These are phyloP conservation scores for Huso huso DNA, from an alignment of 2,797 vertebrate species.

Conservation along the genomic window DNA sequence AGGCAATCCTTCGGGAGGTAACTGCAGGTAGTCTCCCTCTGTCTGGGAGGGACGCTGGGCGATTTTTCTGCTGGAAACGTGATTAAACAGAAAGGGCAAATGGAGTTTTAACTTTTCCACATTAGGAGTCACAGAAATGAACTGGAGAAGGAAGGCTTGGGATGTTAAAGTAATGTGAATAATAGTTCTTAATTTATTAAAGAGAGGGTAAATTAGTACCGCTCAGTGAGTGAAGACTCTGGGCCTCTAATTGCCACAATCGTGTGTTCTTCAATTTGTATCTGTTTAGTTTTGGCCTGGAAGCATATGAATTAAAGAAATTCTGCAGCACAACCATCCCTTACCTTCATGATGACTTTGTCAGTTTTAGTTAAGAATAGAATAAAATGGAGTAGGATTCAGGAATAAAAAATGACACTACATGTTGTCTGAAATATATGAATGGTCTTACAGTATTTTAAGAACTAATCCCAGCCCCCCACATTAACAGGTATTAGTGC, in stretches of 20 bases:
- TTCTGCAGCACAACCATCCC: background rate
- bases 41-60: too few species aligned
- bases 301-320: constrained; percentile 1
- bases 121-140: background rate
- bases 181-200: constrained; percentile 4
- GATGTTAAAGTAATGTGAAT: constrained; percentile 1
- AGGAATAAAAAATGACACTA: background rate
- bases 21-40: too few species aligned
- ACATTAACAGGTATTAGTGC: too few species aligned
- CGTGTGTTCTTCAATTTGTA: constrained; percentile 4
- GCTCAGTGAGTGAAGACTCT: background rate
- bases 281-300: constrained; percentile 1
- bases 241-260: background rate
- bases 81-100: background rate
- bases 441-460: too few species aligned
- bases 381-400: background rate
- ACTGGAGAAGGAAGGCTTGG: background rate
- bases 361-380: constrained; percentile 6
- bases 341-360: background rate
- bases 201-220: background rate
- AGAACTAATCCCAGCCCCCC: too few species aligned
- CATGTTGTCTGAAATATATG: background rate
- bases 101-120: background rate
- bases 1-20: too few species aligned
- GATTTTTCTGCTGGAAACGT: too few species aligned